Evolutionary conservation across 1,140 invertebrate species (phyloP).

Genomic region (Sinella curviseta): DNA sequence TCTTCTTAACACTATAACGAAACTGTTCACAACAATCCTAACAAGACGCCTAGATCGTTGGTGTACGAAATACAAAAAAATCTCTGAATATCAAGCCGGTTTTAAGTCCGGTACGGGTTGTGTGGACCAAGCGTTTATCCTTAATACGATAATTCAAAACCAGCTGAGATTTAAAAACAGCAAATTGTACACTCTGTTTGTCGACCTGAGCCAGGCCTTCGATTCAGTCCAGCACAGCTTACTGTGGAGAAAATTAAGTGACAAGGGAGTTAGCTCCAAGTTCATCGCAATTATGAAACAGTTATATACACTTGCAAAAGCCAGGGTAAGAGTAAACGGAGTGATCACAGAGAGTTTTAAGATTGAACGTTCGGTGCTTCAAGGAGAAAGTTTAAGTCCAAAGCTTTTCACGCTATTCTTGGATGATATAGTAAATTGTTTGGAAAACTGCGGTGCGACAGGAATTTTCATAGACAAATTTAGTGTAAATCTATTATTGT

Average conservation of each 20-base stretch:
- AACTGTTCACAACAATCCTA: conserved; percentile 49
- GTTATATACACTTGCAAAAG: conserved; percentile 23
- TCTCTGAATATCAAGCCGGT: conserved; percentile 49
- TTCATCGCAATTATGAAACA: conserved; percentile 28
- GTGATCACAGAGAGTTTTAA: neutral
- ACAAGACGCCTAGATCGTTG: conserved; percentile 43
- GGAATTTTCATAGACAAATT: conserved; percentile 1
- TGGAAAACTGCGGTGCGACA: neutral
- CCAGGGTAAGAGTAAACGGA: neutral
- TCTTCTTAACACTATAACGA: conserved; percentile 45
- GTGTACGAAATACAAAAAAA: conserved; percentile 35
- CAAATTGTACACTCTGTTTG: conserved; percentile 22
- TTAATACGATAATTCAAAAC: conserved; percentile 41
- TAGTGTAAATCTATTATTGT: conserved; percentile 22
- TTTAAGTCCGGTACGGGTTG: conserved; percentile 47
- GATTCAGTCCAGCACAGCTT: neutral
- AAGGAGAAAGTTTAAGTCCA: conserved; percentile 35
- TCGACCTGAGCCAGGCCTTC: conserved; percentile 13
- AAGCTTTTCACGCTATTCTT: conserved; percentile 38
- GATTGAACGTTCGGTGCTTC: conserved; percentile 4
- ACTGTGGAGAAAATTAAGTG: conserved; percentile 30
- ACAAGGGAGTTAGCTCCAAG: conserved; percentile 6
- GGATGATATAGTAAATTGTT: conserved; percentile 6
- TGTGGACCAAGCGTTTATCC: conserved; percentile 48
- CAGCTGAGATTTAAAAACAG: conserved; percentile 9